Conservation (phyloP, 2,797 vertebrate species). For the Pristis pectinata region DNA sequence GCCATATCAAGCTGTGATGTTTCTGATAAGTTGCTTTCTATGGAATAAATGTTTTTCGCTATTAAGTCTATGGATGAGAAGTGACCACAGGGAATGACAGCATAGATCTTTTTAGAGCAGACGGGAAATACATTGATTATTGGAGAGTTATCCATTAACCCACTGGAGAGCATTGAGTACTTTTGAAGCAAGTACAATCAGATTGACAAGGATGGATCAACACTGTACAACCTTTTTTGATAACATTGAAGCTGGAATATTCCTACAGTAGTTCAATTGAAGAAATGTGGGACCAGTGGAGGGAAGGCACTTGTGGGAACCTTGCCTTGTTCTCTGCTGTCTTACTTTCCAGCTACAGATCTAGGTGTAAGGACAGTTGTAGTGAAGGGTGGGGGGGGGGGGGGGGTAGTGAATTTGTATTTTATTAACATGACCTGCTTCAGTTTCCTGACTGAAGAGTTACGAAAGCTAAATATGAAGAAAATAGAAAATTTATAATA, state of each 20-base stretch:
- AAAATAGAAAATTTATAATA: too few relatives aligned
- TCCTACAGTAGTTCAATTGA: neutral
- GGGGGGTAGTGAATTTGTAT: neutral
- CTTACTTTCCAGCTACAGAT: neutral
- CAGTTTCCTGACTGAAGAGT: neutral
- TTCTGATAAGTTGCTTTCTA: too few relatives aligned
- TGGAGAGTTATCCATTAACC: neutral
- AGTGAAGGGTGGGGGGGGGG: too few relatives aligned
- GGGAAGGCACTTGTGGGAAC: too few relatives aligned
- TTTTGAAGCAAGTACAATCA: neutral
- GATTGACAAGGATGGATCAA: neutral
- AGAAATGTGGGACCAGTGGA: neutral
- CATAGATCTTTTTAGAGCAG: neutral
- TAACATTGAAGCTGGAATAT: neutral
- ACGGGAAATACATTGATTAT: neutral
- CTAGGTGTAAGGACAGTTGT: neutral
- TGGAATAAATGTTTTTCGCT: too few relatives aligned
- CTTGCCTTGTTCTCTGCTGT: neutral
- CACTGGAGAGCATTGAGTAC: neutral
- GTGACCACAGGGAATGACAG: neutral
- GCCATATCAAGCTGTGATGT: too few relatives aligned
- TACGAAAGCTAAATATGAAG: neutral
- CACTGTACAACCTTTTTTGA: neutral
- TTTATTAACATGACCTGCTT: neutral
- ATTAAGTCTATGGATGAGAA: neutral